phyloP scores from a whole-genome alignment of 1,140 invertebrate species.

The Dendrolimus kikuchii region DNA sequence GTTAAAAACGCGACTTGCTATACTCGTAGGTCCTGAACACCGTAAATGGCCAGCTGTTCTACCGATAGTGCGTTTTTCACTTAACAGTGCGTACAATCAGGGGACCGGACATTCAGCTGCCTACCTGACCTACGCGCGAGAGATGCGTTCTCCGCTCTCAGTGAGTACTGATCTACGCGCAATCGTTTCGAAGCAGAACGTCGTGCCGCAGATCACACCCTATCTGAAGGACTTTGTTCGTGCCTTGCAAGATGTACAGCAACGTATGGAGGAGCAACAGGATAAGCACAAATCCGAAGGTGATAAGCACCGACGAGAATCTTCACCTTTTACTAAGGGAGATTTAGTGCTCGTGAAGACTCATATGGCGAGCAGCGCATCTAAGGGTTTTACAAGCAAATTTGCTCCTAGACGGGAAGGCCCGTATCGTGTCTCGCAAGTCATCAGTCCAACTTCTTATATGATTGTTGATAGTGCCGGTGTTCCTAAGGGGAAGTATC shows the following conservation, averaged over 20 bases:
- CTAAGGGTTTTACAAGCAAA: conserved; percentile 20
- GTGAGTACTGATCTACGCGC: conserved; percentile 6
- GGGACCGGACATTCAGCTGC: conserved; percentile 11
- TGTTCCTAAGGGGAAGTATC: conserved; percentile 9
- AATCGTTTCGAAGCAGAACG: conserved; percentile 10
- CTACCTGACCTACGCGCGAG: conserved; percentile 14
- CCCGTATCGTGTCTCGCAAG: conserved; percentile 15
- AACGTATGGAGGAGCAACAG: conserved; percentile 8
- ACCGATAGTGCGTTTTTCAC: conserved; percentile 17
- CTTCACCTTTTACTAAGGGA: conserved; percentile 6
- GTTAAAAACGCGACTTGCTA: conserved; percentile 13
- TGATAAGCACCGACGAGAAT: conserved; percentile 4
- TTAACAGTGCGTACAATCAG: conserved; percentile 14
- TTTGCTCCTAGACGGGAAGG: too few relatives aligned
- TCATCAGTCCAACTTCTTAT: conserved; percentile 9
- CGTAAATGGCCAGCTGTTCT: conserved; percentile 12
- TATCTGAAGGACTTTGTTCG: conserved; percentile 10
- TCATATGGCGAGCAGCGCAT: conserved; percentile 19
- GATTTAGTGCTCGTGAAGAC: conserved; percentile 19
- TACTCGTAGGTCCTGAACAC: conserved; percentile 19
- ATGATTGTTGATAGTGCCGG: conserved; percentile 1
- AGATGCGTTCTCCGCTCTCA: conserved; percentile 10
- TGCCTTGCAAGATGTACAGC: conserved; percentile 5
- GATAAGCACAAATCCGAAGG: conserved; percentile 8
- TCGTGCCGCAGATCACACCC: conserved; percentile 13